Conservation (phyloP, 30 jellyfish, hydroid and myxozoan species). For the Catostylus mosaicus region DNA sequence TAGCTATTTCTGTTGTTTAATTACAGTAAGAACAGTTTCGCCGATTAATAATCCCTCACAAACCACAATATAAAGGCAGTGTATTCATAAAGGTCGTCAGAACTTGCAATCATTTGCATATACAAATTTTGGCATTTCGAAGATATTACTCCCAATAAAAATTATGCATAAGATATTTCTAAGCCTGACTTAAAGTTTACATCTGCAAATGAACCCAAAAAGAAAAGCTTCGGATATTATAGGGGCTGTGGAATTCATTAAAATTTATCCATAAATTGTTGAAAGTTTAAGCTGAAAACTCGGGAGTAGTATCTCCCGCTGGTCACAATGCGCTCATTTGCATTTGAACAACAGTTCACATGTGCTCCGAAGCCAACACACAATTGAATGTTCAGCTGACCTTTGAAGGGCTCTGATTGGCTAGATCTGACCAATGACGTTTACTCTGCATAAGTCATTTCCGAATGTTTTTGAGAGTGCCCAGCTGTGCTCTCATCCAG, state of each 20-base stretch:
- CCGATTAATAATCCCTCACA: slow-evolving; percentile 59
- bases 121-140: neutral
- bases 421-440: slow-evolving; percentile 42
- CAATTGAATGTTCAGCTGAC: slow-evolving; percentile 74
- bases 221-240: too few species aligned
- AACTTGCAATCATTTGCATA: slow-evolving; percentile 46
- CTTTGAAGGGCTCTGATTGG: slow-evolving; percentile 47
- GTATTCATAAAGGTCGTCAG: slow-evolving; percentile 54
- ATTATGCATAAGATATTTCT: neutral
- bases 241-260: too few species aligned
- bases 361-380: slow-evolving; percentile 85
- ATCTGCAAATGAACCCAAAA: too few species aligned
- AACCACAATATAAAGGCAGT: slow-evolving; percentile 73
- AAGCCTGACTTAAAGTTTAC: neutral
- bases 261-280: too few species aligned
- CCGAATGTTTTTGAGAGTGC: slow-evolving; percentile 58
- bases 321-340: slow-evolving; percentile 32
- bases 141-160: neutral
- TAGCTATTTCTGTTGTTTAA: slow-evolving; percentile 44
- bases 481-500: slow-evolving; percentile 51
- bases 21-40: slow-evolving; percentile 49
- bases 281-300: too few species aligned
- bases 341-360: slow-evolving; percentile 62
- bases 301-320: slow-evolving; percentile 12
- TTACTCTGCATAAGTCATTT: slow-evolving; percentile 14